Conservation (phyloP, 2,797 vertebrate species). For the Xiphophorus birchmanni region DNA sequence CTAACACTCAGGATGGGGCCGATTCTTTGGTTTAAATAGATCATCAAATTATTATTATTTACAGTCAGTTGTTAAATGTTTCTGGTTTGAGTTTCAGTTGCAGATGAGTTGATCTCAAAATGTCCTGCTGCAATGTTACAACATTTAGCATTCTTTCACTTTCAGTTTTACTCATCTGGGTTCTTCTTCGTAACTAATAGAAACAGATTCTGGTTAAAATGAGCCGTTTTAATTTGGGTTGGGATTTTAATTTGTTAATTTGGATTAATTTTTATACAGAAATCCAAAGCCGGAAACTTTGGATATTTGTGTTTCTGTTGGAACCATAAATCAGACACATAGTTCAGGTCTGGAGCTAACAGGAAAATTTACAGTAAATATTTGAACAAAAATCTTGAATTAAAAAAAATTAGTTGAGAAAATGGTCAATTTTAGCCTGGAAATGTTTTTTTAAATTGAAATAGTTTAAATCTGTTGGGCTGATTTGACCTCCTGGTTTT, state of each 20-base stretch:
- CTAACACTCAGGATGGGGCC: too few relatives aligned
- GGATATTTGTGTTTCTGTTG: too few relatives aligned
- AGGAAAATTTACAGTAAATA: background rate
- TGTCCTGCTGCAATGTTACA: background rate
- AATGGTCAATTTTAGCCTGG: background rate
- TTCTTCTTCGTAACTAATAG: background rate
- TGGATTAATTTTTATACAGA: background rate
- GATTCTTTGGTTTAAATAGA: too few relatives aligned
- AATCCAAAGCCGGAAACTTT: background rate
- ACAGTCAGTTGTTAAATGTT: background rate
- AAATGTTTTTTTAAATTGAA: background rate
- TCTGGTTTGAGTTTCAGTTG: background rate
- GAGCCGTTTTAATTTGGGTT: background rate
- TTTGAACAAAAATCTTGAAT: background rate
- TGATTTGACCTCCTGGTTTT: background rate
- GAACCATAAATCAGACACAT: too few relatives aligned
- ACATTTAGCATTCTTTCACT: background rate
- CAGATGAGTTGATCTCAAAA: background rate
- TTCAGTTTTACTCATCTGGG: background rate
- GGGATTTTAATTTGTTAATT: background rate
- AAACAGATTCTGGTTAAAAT: background rate
- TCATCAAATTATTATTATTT: too few relatives aligned
- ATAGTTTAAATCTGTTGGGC: background rate
- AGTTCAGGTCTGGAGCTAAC: background rate
- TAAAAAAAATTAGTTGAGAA: background rate